Evolutionary conservation across 2,113 vertebrate genomes (phyloP).

Genomic region (Cricetomys ansorgei): DNA sequence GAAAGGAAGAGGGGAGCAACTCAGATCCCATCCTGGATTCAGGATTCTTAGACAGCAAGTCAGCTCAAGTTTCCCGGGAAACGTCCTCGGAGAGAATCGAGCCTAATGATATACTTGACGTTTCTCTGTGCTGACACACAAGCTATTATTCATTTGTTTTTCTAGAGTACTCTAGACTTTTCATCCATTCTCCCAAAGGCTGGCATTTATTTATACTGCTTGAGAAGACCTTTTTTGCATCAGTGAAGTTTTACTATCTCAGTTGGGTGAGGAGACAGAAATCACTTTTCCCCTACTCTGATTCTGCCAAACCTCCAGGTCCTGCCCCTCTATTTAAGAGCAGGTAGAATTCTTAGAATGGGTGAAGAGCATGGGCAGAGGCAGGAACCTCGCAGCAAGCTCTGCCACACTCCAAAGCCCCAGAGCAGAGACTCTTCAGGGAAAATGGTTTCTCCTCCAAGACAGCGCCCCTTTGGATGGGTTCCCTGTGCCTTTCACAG

Average conservation of each 20-base stretch:
- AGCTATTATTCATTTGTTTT: neutral
- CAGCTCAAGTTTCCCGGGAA: constrained; percentile 25
- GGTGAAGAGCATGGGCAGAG: neutral
- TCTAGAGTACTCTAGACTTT: constrained; percentile 19
- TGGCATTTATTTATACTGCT: neutral
- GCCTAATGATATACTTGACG: neutral
- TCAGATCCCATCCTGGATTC: neutral
- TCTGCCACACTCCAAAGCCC: neutral
- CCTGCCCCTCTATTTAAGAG: neutral
- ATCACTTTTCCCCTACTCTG: neutral
- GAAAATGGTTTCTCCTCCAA: constrained; percentile 18
- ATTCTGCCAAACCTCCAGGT: neutral
- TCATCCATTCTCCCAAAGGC: neutral
- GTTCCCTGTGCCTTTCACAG: constrained; percentile 4
- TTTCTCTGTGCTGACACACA: neutral
- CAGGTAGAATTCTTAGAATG: neutral
- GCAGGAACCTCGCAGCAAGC: neutral
- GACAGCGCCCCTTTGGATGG: neutral
- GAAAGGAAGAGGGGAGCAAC: neutral
- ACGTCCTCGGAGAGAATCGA: neutral
- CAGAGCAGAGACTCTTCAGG: neutral
- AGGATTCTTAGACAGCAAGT: neutral
- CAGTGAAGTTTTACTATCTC: neutral
- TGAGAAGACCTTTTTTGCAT: neutral
- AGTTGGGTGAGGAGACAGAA: neutral